phyloP scores from a whole-genome alignment of 2,797 vertebrate genomes.

The Holocentrus rufus region DNA sequence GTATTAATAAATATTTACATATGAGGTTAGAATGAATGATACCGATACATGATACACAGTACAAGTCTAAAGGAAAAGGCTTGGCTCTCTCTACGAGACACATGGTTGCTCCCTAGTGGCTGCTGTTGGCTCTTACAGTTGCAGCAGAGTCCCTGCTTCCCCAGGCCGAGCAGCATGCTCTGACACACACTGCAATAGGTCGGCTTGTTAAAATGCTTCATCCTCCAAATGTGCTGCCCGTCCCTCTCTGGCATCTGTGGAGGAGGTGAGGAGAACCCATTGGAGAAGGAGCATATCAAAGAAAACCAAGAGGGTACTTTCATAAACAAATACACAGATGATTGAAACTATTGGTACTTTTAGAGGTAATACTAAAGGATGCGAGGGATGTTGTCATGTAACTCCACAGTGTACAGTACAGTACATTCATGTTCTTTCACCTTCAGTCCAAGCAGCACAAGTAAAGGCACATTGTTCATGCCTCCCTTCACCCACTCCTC shows the following conservation, averaged over 20 bases:
- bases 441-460: conserved; percentile 92
- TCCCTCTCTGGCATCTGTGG: conserved; percentile 88
- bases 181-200: conserved; percentile 89
- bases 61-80: neutral
- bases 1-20: neutral
- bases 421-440: conserved; percentile 55
- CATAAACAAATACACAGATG: no score
- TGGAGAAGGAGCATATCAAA: neutral
- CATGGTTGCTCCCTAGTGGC: conserved; percentile 63
- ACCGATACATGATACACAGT: neutral
- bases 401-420: neutral
- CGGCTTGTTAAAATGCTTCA: conserved; percentile 90
- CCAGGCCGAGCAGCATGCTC: conserved; percentile 85
- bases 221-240: conserved; percentile 90
- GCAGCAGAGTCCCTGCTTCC: conserved; percentile 92
- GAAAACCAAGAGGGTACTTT: neutral
- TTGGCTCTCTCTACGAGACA: neutral
- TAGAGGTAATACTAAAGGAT: neutral
- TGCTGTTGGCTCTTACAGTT: conserved; percentile 80
- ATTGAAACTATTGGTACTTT: no score
- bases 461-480: conserved; percentile 89
- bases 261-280: neutral
- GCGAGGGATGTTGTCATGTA: neutral
- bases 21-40: no score
- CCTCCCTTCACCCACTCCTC: conserved; percentile 93